phyloP scores from a whole-genome alignment of 2,888 invertebrate genomes.

The Drepana falcataria region DNA sequence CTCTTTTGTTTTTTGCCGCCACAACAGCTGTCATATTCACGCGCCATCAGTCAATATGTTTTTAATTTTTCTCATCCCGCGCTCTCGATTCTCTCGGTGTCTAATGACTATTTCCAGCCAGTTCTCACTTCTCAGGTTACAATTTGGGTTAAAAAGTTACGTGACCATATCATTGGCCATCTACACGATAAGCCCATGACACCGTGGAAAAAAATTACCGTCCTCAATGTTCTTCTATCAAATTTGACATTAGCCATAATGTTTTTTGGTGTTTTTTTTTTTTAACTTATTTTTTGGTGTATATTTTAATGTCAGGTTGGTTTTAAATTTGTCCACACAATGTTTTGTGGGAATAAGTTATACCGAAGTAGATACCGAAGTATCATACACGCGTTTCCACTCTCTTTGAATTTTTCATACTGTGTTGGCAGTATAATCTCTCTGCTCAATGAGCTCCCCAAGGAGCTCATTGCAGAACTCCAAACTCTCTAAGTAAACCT shows the following conservation, averaged over 20 bases:
- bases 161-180: slow-evolving; percentile 16
- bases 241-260: background rate
- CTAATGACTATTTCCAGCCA: slow-evolving; percentile 43
- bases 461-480: no score
- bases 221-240: background rate
- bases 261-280: background rate
- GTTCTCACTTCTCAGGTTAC: slow-evolving; percentile 49
- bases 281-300: no score
- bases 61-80: slow-evolving; percentile 48
- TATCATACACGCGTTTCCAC: no score
- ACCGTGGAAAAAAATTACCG: background rate
- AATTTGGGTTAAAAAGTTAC: slow-evolving; percentile 8
- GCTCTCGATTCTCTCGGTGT: slow-evolving; percentile 23
- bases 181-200: slow-evolving; percentile 14
- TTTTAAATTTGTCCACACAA: no score
- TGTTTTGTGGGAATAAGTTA: no score
- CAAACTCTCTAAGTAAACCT: no score
- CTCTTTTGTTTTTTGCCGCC: slow-evolving; percentile 48
- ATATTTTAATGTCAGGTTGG: no score
- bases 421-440: no score
- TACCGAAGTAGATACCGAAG: no score
- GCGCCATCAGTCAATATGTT: slow-evolving; percentile 55
- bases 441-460: no score
- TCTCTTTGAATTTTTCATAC: no score
- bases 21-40: slow-evolving; percentile 50